phyloP scores from a whole-genome alignment of 2,888 invertebrate genomes.

The Dasysyrphus tricinctus region DNA sequence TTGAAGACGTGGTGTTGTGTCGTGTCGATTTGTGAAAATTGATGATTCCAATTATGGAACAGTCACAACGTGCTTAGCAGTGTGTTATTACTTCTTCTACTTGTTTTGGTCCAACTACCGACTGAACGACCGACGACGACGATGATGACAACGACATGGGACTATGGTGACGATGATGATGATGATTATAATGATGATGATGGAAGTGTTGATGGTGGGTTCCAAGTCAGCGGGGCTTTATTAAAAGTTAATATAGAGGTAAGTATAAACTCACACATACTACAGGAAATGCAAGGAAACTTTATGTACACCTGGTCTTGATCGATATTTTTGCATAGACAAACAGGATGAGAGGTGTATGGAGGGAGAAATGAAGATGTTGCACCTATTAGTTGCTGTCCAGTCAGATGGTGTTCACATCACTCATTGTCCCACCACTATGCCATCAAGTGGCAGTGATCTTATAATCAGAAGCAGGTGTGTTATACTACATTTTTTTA shows the following conservation, averaged over 20 bases:
- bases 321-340: constrained; percentile 72
- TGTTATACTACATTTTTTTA: constrained; percentile 54
- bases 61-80: constrained; percentile 77
- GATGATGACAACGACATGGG: constrained; percentile 32
- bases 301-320: constrained; percentile 58
- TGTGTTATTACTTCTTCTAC: constrained; percentile 44
- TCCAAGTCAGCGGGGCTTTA: constrained; percentile 66
- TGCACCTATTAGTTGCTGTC: constrained; percentile 61
- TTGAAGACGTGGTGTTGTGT: constrained; percentile 53
- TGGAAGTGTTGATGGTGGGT: constrained; percentile 72
- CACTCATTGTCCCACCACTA: constrained; percentile 26
- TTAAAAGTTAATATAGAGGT: constrained; percentile 58
- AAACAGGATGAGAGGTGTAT: constrained; percentile 58
- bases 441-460: constrained; percentile 37
- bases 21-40: constrained; percentile 79
- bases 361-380: constrained; percentile 37
- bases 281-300: constrained; percentile 9
- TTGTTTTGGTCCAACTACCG: constrained; percentile 38
- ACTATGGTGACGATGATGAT: constrained; percentile 39
- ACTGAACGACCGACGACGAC: not conserved
- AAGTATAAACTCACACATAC: not conserved
- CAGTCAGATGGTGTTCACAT: constrained; percentile 52
- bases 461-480: constrained; percentile 62
- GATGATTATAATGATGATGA: constrained; percentile 59
- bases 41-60: constrained; percentile 83